Base-by-base conservation (phyloP, 2,888 invertebrate genomes). In the Netelia virgata region DNA sequence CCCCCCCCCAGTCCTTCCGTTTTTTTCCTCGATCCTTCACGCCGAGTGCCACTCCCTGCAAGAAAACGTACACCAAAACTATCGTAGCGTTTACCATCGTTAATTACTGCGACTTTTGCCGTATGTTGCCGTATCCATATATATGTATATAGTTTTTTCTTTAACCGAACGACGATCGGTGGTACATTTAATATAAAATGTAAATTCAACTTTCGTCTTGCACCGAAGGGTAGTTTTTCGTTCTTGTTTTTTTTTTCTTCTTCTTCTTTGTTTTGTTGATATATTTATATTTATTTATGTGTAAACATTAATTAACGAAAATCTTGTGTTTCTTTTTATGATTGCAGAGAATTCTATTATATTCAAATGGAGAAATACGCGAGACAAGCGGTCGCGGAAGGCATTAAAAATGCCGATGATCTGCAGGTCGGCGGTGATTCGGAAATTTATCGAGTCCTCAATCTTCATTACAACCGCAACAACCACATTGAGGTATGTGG, bases 291-390 rank as follows among this genome's bases (percentile, higher is more conserved):
- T 36, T 50, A 50, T 14, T 14, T 10, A 16, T 36, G 20, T n/a
- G 10, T 14, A 14, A 72, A 47, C 50, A 53, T 18, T 72, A 68
- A 79, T 36, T 43, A 55, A 59, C 68, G 50, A 1, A 47, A 66
- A 76, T 36, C 55, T 82, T 76, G 43, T 53, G 69, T 79, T 74
- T 63, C 3, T 53, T 69, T 47, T 69, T 72, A n/a, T 83, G 63
- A 9, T 95, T 95, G 70, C 96, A 99, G 99, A 95, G 99, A 99
- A 95, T 99, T 99, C 96, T 99, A 98, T 96, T 99, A 99, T 95
- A 99, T 99, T 94, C 99, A 99, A 95, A 99, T 99, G 99, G 99
- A 99, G 95, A 99, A 99, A 94, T 99, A 99, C 95, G 99, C 99
- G 86, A 96, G 99, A 90, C 99, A 99, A 94, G 98, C 99, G 69